Evolutionary conservation across 2,888 invertebrate species (phyloP).

Genomic region (Parasteatoda lunata): DNA sequence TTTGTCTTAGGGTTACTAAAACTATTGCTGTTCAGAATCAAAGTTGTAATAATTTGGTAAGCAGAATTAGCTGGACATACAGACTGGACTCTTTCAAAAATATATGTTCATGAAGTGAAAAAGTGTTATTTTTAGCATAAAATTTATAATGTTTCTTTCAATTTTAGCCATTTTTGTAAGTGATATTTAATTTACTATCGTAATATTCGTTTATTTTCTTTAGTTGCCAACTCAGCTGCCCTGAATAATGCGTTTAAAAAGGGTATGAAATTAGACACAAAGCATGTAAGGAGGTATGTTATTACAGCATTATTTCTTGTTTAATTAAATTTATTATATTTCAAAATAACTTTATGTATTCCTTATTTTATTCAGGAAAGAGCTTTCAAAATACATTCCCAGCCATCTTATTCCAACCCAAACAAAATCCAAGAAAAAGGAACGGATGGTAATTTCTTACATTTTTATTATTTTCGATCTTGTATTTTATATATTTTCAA

Average conservation of each 20-base stretch:
- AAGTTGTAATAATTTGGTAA: no score
- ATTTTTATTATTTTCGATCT: not conserved
- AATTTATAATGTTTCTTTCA: no score
- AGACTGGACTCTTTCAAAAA: no score
- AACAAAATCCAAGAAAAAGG: constrained; percentile 51
- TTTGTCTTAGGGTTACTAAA: no score
- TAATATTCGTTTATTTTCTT: constrained; percentile 10
- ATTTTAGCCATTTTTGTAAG: no score
- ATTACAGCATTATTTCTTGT: not conserved
- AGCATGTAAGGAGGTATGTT: constrained; percentile 68
- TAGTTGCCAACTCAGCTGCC: constrained; percentile 58
- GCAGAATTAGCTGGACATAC: no score
- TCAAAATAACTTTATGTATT: not conserved
- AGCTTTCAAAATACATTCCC: constrained; percentile 68
- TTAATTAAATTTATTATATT: not conserved
- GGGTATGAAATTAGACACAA: constrained; percentile 70
- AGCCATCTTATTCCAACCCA: constrained; percentile 29
- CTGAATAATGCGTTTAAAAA: constrained; percentile 52
- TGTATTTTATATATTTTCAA: no score
- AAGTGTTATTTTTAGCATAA: no score
- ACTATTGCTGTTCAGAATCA: no score
- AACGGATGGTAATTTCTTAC: constrained; percentile 30
- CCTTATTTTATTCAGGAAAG: constrained; percentile 54
- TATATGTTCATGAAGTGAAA: no score
- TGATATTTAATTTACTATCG: not conserved